These are phyloP conservation scores for Buceros bicornis DNA, from an alignment of 2,797 vertebrate species.

Conservation along the genomic window DNA sequence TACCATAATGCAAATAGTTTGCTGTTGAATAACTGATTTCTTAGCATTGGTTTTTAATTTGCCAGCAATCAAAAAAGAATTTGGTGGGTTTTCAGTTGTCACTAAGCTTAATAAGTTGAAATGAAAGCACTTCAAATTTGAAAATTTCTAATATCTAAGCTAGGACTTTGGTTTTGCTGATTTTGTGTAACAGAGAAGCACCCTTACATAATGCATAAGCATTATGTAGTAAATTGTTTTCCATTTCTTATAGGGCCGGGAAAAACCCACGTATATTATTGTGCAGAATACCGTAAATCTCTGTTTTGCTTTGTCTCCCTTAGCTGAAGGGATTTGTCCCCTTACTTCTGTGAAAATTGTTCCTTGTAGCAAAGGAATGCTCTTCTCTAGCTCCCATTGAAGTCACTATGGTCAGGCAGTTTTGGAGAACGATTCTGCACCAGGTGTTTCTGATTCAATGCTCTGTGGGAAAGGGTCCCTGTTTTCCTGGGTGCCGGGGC, in stretches of 20 bases:
- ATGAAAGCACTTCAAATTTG: neutral
- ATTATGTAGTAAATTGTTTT: neutral
- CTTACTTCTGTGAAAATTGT: neutral
- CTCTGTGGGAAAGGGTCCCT: neutral
- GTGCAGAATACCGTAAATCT: neutral
- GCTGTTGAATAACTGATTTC: neutral
- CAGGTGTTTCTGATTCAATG: neutral
- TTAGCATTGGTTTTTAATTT: neutral
- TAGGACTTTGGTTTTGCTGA: neutral
- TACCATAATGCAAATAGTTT: constrained; percentile 8
- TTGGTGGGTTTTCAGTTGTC: neutral
- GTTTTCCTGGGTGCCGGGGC: neutral
- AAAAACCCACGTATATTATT: neutral
- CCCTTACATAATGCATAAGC: neutral
- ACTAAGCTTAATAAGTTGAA: neutral
- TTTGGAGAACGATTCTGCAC: neutral
- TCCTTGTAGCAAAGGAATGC: neutral
- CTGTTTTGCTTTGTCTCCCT: neutral
- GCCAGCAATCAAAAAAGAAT: neutral
- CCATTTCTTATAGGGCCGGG: neutral
- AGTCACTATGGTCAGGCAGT: neutral
- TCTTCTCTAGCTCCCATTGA: neutral
- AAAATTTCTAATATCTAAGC: neutral
- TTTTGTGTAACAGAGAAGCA: neutral
- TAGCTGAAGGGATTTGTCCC: neutral